Conservation (phyloP, 2,888 invertebrate species). For the Dorcus parallelipipedus region DNA sequence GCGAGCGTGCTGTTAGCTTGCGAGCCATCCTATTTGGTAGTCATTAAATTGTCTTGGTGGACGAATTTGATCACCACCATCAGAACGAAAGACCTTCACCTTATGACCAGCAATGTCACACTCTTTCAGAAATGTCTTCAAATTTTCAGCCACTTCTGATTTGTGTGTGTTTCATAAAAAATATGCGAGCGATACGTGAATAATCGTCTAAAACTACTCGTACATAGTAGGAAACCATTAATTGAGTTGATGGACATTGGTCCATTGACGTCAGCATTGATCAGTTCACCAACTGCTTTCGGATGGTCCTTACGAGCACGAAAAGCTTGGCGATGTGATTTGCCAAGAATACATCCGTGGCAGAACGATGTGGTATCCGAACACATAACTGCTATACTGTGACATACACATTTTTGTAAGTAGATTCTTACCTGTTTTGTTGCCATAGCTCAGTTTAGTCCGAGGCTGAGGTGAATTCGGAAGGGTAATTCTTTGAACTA, state of each 20-base stretch:
- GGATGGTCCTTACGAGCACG: slow-evolving; percentile 19
- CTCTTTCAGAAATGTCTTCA: slow-evolving; percentile 23
- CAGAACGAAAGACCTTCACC: slow-evolving; percentile 26
- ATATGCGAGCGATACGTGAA: too few species aligned
- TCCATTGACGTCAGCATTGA: slow-evolving; percentile 27
- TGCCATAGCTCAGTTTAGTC: too few species aligned
- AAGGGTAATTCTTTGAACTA: too few species aligned
- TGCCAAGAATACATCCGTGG: slow-evolving; percentile 14
- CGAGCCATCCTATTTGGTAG: background rate
- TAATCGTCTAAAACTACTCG: slow-evolving; percentile 14
- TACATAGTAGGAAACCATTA: slow-evolving; percentile 21
- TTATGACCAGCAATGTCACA: slow-evolving; percentile 24
- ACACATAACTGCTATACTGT: background rate
- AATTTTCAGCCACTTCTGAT: slow-evolving; percentile 16
- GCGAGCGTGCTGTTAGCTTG: background rate
- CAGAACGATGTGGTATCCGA: slow-evolving; percentile 1
- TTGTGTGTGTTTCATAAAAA: too few species aligned
- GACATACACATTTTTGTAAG: too few species aligned
- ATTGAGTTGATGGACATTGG: slow-evolving; percentile 26
- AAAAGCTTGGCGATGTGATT: slow-evolving; percentile 16
- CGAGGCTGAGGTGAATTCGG: too few species aligned
- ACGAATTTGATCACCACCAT: slow-evolving; percentile 22
- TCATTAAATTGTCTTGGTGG: background rate
- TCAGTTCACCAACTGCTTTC: slow-evolving; percentile 22
- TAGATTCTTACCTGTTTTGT: too few species aligned